Percentiles rank a stretch among this genome's conserved stretches.
These are phyloP conservation scores for Hanleya hanleyi DNA, from an alignment of 2,888 invertebrate genomes.

Conservation along the genomic window DNA sequence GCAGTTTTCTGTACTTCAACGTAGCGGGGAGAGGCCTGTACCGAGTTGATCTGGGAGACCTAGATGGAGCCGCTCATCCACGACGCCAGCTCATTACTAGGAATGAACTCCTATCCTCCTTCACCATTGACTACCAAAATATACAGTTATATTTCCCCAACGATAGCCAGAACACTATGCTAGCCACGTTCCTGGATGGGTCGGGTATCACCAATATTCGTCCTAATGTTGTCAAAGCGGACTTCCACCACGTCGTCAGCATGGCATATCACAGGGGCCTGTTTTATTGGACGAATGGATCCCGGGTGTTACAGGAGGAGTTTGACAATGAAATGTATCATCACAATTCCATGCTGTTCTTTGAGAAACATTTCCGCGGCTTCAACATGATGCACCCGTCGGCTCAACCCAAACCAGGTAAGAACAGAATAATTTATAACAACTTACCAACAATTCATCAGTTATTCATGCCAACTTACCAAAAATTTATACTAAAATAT, in stretches of 20 bases:
- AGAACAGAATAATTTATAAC: no score
- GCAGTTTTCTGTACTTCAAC: slow-evolving; percentile 87
- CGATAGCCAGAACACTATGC: slow-evolving; percentile 83
- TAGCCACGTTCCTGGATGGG: slow-evolving; percentile 88
- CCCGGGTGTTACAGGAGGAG: slow-evolving; percentile 85
- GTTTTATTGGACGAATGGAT: slow-evolving; percentile 91
- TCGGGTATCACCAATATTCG: slow-evolving; percentile 78
- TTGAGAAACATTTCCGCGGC: slow-evolving; percentile 76
- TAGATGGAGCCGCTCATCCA: slow-evolving; percentile 65
- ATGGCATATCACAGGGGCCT: slow-evolving; percentile 81
- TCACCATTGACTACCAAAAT: slow-evolving; percentile 87
- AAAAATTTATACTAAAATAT: no score
- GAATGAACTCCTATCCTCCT: slow-evolving; percentile 82
- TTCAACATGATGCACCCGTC: slow-evolving; percentile 79
- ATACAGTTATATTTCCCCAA: slow-evolving; percentile 86
- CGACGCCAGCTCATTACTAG: slow-evolving; percentile 42
- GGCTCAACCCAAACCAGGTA: slow-evolving; percentile 80
- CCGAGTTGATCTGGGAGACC: slow-evolving; percentile 84
- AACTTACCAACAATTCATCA: no score
- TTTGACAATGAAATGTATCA: slow-evolving; percentile 84
- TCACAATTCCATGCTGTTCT: slow-evolving; percentile 79
- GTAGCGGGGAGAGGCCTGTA: slow-evolving; percentile 81
- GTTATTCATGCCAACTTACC: no score
- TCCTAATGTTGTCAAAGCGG: slow-evolving; percentile 83
- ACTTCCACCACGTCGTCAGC: slow-evolving; percentile 84